Percentiles rank a stretch among this genome's conserved stretches.
phyloP scores from a whole-genome alignment of 2,797 vertebrate genomes.

The Tympanoctomys barrerae region DNA sequence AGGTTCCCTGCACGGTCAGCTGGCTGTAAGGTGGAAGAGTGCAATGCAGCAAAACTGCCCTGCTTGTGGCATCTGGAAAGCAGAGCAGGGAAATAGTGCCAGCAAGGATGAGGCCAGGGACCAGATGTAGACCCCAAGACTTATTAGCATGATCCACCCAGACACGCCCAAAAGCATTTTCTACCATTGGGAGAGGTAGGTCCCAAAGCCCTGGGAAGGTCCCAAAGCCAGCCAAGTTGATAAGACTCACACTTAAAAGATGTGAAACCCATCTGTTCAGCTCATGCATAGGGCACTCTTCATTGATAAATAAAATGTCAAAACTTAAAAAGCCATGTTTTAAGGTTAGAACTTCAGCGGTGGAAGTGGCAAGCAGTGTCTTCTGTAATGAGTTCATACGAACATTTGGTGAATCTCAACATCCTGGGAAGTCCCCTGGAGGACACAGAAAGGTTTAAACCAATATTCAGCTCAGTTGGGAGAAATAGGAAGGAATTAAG shows the following conservation, averaged over 20 bases:
- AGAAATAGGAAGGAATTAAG: not conserved
- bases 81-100: not conserved
- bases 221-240: not conserved
- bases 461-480: conserved; percentile 5
- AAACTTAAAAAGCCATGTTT: not conserved
- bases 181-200: too few species aligned
- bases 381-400: not conserved
- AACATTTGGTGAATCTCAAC: not conserved
- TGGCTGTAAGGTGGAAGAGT: not conserved
- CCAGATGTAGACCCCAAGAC: not conserved
- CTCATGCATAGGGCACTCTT: not conserved
- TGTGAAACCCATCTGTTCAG: not conserved
- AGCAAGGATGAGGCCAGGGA: not conserved
- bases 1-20: not conserved
- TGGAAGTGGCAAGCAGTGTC: not conserved
- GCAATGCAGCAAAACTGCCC: not conserved
- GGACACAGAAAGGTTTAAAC: not conserved
- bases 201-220: not conserved
- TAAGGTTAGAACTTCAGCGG: not conserved
- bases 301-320: not conserved
- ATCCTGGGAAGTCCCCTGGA: not conserved
- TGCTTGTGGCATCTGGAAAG: not conserved
- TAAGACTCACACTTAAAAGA: not conserved
- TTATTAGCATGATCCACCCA: not conserved
- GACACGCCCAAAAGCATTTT: not conserved